Evolutionary conservation across 2,797 vertebrate species (phyloP).

Genomic region (Neomorphus geoffroyi): DNA sequence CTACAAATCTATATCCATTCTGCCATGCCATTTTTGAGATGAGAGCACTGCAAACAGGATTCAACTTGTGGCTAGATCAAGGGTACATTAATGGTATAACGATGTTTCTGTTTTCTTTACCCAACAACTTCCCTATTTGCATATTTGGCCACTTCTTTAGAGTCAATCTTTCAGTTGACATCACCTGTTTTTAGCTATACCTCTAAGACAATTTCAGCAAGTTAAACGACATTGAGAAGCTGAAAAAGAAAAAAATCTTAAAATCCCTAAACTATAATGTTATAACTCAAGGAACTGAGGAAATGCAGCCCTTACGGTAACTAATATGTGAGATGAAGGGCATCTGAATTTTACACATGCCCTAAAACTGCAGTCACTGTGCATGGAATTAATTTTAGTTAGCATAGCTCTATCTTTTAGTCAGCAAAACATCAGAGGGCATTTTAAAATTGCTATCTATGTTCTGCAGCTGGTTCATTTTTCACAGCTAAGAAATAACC

Average conservation of each 20-base stretch:
- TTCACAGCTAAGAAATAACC: not conserved
- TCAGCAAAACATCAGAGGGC: conserved; percentile 26
- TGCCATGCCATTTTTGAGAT: not conserved
- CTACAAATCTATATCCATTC: not conserved
- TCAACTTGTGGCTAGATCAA: not conserved
- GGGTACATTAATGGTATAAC: not conserved
- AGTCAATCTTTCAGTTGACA: not conserved
- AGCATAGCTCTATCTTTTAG: not conserved
- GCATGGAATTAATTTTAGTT: not conserved
- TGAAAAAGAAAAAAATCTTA: not conserved
- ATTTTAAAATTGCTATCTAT: conserved; percentile 23
- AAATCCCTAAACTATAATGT: not conserved
- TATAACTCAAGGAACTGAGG: not conserved
- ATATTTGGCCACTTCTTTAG: not conserved
- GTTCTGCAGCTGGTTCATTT: not conserved
- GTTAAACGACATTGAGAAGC: not conserved
- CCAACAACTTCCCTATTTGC: not conserved
- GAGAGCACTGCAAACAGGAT: not conserved
- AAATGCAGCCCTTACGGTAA: not conserved
- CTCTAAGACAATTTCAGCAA: not conserved
- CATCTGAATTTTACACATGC: not conserved
- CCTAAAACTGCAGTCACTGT: not conserved
- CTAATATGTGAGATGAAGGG: not conserved
- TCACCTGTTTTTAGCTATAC: not conserved
- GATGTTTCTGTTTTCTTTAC: not conserved